Percentiles rank a stretch among this genome's conserved stretches.
Evolutionary conservation across 1,140 invertebrate species (phyloP).

Genomic region (Danaus melanippus): DNA sequence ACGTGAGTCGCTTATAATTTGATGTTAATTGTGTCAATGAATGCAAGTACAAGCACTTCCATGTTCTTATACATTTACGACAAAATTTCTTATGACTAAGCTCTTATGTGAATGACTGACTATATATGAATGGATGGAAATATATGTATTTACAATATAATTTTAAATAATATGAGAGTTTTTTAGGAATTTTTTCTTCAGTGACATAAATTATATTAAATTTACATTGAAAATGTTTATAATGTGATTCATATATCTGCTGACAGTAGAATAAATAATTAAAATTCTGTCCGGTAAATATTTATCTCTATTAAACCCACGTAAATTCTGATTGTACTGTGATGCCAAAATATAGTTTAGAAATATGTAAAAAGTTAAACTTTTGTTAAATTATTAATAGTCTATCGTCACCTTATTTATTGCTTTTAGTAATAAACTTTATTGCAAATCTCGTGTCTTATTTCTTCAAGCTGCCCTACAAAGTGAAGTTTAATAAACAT

Average conservation of each 20-base stretch:
- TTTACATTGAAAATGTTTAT: constrained; percentile 1
- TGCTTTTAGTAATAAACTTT: constrained; percentile 67
- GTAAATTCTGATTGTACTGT: constrained; percentile 51
- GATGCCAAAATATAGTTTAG: constrained; percentile 61
- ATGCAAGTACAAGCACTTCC: too few relatives aligned
- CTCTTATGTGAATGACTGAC: too few relatives aligned
- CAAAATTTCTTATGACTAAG: not conserved
- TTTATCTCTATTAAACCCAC: constrained; percentile 7
- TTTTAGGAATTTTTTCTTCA: not conserved
- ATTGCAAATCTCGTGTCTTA: constrained; percentile 23
- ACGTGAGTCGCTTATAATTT: too few relatives aligned
- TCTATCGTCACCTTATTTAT: constrained; percentile 66
- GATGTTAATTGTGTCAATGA: too few relatives aligned
- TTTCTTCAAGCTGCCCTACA: constrained; percentile 3
- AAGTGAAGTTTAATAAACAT: too few relatives aligned
- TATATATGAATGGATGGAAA: not conserved
- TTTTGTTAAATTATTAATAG: constrained; percentile 67
- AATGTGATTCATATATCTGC: not conserved
- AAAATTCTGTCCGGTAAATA: not conserved
- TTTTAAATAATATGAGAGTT: constrained; percentile 1
- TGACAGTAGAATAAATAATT: not conserved
- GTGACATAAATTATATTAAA: constrained; percentile 1
- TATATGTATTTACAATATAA: not conserved
- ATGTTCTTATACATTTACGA: too few relatives aligned
- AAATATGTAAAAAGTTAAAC: constrained; percentile 50